Percentiles rank a stretch among this genome's conserved stretches.
Conservation (phyloP, 2,888 invertebrate species). For the Pseudococcus longispinus region DNA sequence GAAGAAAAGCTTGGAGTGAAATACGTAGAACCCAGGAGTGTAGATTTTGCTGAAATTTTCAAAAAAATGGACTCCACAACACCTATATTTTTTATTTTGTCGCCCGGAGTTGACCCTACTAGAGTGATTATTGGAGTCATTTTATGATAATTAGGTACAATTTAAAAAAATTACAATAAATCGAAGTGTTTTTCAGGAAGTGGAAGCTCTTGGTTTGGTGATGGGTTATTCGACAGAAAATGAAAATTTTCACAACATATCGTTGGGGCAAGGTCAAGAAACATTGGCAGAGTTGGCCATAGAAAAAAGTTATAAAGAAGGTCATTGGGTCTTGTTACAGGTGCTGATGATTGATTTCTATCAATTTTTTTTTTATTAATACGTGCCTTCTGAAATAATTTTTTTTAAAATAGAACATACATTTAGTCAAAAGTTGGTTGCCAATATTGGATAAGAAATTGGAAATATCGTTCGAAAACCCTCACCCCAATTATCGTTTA, state of each 20-base stretch:
- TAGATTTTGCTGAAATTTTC: slow-evolving; percentile 84
- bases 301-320: slow-evolving; percentile 74
- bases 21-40: slow-evolving; percentile 78
- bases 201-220: slow-evolving; percentile 83
- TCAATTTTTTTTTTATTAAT: neutral
- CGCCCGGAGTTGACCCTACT: slow-evolving; percentile 92
- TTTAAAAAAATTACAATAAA: neutral
- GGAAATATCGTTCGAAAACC: slow-evolving; percentile 77
- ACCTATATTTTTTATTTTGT: slow-evolving; percentile 92
- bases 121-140: slow-evolving; percentile 67
- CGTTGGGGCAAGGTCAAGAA: slow-evolving; percentile 94
- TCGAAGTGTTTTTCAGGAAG: slow-evolving; percentile 68
- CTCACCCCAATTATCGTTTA: slow-evolving; percentile 72
- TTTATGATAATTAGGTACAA: neutral
- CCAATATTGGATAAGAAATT: slow-evolving; percentile 86
- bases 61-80: slow-evolving; percentile 84
- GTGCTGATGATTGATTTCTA: slow-evolving; percentile 60
- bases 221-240: slow-evolving; percentile 80
- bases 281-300: slow-evolving; percentile 88
- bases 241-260: slow-evolving; percentile 90
- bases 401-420: slow-evolving; percentile 75
- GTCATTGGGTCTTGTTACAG: slow-evolving; percentile 90
- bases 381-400: neutral
- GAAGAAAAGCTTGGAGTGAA: slow-evolving; percentile 87
- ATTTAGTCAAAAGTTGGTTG: slow-evolving; percentile 90